Percentiles rank a stretch among this genome's conserved stretches.
These are phyloP conservation scores for Enhydra lutris DNA, from an alignment of 2,113 vertebrate genomes.

Conservation along the genomic window DNA sequence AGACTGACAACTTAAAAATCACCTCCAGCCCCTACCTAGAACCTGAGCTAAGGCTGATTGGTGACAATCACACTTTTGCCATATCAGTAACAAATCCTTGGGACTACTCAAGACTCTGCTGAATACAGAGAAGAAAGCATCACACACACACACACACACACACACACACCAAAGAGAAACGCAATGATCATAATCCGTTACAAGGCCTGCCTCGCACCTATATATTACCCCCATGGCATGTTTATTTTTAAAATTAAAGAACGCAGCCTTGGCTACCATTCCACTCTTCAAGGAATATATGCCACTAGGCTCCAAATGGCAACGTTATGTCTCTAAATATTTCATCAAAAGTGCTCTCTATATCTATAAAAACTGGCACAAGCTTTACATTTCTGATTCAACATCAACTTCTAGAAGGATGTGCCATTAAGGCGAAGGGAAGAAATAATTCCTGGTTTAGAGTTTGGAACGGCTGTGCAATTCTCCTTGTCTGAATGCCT, in stretches of 20 bases:
- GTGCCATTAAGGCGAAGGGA: conserved; percentile 68
- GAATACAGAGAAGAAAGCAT: conserved; percentile 56
- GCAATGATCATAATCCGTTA: conserved; percentile 42
- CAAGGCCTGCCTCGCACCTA: conserved; percentile 54
- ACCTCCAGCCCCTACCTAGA: conserved; percentile 47
- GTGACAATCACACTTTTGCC: neutral
- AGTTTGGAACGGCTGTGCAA: conserved; percentile 76
- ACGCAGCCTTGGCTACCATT: conserved; percentile 32
- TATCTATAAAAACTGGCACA: conserved; percentile 67
- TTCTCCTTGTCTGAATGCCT: conserved; percentile 79
- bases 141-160: neutral
- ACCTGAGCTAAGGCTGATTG: conserved; percentile 24
- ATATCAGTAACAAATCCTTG: conserved; percentile 61
- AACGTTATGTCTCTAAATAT: conserved; percentile 5
- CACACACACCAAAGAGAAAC: conserved; percentile 12
- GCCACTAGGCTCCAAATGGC: neutral
- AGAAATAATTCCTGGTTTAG: conserved; percentile 74
- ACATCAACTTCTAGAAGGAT: conserved; percentile 67
- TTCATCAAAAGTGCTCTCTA: conserved; percentile 32
- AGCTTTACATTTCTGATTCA: conserved; percentile 80
- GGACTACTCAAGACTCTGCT: neutral
- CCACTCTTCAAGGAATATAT: conserved; percentile 39
- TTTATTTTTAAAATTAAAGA: conserved; percentile 74
- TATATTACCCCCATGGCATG: conserved; percentile 36
- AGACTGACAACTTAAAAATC: conserved; percentile 53